Percentiles rank a stretch among this genome's conserved stretches.
Conservation (phyloP, 1,140 invertebrate species). For the Hirudo medicinalis region DNA sequence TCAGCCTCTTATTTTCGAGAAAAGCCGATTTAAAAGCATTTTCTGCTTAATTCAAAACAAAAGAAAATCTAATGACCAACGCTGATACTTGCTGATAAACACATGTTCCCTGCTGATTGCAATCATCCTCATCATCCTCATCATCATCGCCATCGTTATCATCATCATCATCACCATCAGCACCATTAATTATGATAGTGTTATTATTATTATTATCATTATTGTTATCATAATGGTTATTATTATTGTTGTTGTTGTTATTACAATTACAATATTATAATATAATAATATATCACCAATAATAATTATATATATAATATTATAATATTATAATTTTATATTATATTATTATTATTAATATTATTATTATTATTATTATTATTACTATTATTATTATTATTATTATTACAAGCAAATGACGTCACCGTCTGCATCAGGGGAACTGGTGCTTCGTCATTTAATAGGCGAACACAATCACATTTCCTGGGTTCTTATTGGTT, state of each 20-base stretch:
- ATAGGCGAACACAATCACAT: neutral
- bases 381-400: neutral
- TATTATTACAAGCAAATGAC: neutral
- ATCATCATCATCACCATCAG: neutral
- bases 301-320: too few species aligned
- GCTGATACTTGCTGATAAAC: neutral
- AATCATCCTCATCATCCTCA: neutral
- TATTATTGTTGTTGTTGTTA: neutral
- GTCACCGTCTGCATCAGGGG: neutral
- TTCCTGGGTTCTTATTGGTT: conserved; percentile 3
- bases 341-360: conserved; percentile 4
- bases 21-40: too few species aligned
- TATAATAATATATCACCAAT: too few species aligned
- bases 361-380: neutral
- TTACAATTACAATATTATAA: neutral
- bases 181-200: neutral
- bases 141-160: neutral
- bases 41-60: too few species aligned
- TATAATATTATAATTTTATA: neutral
- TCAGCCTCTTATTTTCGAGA: too few species aligned
- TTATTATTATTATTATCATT: neutral
- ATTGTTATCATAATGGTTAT: neutral
- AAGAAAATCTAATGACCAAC: too few species aligned
- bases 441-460: neutral
- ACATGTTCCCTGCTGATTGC: neutral